Evolutionary conservation across 1,140 invertebrate species (phyloP).

Genomic region (Chymomyza costata): DNA sequence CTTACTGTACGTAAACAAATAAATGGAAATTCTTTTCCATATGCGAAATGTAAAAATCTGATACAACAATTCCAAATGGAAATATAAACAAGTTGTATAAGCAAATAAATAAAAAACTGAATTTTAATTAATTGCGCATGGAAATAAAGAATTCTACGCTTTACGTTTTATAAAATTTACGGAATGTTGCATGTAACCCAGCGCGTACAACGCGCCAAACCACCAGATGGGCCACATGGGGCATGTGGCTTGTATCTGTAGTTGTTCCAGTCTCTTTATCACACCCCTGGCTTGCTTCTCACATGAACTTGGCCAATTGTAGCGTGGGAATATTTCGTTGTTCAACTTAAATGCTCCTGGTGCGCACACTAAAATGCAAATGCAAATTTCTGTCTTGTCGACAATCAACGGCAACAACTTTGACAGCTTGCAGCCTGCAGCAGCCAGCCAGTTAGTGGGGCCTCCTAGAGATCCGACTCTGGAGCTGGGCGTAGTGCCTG

Average conservation of each 20-base stretch:
- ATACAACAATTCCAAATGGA: too few species aligned
- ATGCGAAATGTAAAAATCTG: too few species aligned
- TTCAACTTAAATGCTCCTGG: conserved; percentile 24
- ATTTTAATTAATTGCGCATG: conserved; percentile 50
- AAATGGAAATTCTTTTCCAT: too few species aligned
- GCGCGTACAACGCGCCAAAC: too few species aligned
- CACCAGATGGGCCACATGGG: conserved; percentile 27
- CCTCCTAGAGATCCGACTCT: conserved; percentile 17
- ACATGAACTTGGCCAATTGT: conserved; percentile 42
- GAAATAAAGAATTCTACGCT: conserved; percentile 29
- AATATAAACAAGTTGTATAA: conserved; percentile 30
- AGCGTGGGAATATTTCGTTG: conserved; percentile 53
- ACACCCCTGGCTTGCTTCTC: conserved; percentile 24
- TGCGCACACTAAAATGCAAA: conserved; percentile 4
- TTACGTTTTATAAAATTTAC: too few species aligned
- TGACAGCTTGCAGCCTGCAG: conserved; percentile 1
- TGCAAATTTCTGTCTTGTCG: conserved; percentile 12
- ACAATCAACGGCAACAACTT: conserved; percentile 8
- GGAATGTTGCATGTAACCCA: too few species aligned
- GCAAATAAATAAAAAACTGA: conserved; percentile 7
- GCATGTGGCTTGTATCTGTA: conserved; percentile 30
- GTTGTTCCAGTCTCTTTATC: conserved; percentile 21
- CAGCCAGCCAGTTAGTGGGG: background rate
- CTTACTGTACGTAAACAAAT: too few species aligned
- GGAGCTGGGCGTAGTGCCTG: background rate